A percentile compares a stretch with the other conserved stretches of the same genome.
These are phyloP conservation scores for Pteronotus mesoamericanus DNA, from an alignment of 2,797 vertebrate species.

Conservation along the genomic window DNA sequence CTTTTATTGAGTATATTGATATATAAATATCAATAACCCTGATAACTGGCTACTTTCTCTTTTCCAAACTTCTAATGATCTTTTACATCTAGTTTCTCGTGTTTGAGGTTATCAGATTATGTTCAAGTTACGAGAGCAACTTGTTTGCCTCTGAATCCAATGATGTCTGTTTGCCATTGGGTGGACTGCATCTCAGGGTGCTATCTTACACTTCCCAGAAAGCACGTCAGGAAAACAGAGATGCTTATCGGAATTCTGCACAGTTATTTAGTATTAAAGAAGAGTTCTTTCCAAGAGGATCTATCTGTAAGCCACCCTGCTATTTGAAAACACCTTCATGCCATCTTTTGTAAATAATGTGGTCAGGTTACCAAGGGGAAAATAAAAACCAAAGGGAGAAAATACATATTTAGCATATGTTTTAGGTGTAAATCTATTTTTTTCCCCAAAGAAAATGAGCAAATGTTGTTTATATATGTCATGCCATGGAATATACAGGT, in stretches of 20 bases:
- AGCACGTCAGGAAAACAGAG: neutral
- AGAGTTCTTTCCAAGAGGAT: neutral
- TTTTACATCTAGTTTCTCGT: neutral
- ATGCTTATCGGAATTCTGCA: neutral
- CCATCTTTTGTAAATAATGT: neutral
- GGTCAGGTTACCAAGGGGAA: neutral
- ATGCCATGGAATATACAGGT: neutral
- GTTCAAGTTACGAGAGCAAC: neutral
- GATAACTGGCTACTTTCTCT: neutral
- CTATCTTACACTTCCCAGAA: neutral
- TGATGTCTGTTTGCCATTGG: neutral
- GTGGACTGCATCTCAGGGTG: neutral
- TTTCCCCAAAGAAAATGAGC: neutral
- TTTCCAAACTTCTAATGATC: neutral
- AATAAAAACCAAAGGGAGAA: neutral
- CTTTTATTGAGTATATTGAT: neutral
- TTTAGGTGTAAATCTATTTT: neutral
- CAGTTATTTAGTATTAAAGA: neutral
- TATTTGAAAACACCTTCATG: constrained; percentile 16
- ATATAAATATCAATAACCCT: neutral
- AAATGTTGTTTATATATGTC: neutral
- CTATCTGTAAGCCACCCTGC: neutral
- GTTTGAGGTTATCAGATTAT: neutral
- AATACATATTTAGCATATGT: neutral
- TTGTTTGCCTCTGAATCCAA: neutral